Base-by-base conservation (phyloP, 2,113 vertebrate genomes). In the Phyllostomus discolor region DNA sequence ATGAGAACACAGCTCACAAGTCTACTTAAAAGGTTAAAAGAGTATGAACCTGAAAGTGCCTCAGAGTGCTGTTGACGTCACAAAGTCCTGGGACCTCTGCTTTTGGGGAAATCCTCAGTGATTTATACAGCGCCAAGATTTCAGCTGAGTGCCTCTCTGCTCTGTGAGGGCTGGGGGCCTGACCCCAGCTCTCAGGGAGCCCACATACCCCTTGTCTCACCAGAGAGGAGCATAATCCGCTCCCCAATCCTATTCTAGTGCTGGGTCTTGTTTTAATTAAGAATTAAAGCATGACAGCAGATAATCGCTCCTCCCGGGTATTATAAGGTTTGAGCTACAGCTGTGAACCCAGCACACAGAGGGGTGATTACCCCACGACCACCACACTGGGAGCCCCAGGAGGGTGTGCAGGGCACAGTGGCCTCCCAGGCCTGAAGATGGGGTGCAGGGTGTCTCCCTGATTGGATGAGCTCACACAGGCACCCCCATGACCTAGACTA, bases 221-320 rank as follows among this genome's bases (percentile, higher is more conserved):
- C 57, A 94, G 95, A 95, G 97, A 95, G 96, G 96, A 96, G 95
- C 87, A 33, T 94, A 97, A 97, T 98, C 96, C 94, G 94, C 62
- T 96, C 91, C 96, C 84, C 96, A 93, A 95, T 96, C 92, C 95
- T 94, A 86, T 97, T 95, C 97, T 72, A 97, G 92, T 73, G 88
- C 57, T 67, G 91, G 90, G 85, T 97, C 97, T 98, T 98, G 95
- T 98, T 98, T 98, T 98, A 98, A 98, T 98, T 97, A 98, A 98
- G 97, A 98, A 98, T 97, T 97, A 97, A 97, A 96, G 73, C 96
- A 94, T 88, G 97, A 97, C 97, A 97, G 97, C 76, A 96, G 97
- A 98, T 98, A 97, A 98, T 98, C 96, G 70, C 12, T 90, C 96
- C 97, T 98, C 97, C 97, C 11, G 94, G 97, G 96, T 94, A 86